Percentiles rank a stretch among this genome's conserved stretches.
Conservation (phyloP, 1,140 invertebrate species). For the Catajapyx aquilonaris region DNA sequence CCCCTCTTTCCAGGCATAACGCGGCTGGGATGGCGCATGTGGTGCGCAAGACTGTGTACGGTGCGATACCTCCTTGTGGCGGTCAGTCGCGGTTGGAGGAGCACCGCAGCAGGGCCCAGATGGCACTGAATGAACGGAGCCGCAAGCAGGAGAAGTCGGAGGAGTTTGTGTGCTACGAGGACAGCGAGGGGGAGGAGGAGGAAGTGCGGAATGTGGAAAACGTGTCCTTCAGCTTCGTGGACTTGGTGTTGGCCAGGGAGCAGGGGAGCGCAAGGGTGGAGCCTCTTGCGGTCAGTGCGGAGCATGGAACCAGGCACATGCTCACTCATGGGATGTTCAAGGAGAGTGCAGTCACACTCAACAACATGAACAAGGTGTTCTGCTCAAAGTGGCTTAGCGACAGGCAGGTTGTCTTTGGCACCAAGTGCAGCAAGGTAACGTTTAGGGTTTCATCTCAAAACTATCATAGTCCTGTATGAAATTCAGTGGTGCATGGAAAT, state of each 20-base stretch:
- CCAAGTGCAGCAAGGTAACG: constrained; percentile 92
- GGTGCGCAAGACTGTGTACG: constrained; percentile 31
- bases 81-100: constrained; percentile 44
- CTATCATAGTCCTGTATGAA: too few relatives aligned
- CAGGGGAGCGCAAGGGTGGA: constrained; percentile 33
- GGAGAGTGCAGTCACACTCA: constrained; percentile 56
- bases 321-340: constrained; percentile 70
- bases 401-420: constrained; percentile 83
- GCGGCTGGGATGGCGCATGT: constrained; percentile 36
- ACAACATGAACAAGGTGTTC: constrained; percentile 88
- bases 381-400: constrained; percentile 90
- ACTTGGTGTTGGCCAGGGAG: constrained; percentile 57
- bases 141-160: constrained; percentile 66
- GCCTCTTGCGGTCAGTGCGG: constrained; percentile 45
- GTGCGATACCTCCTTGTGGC: constrained; percentile 47
- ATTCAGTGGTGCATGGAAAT: too few relatives aligned
- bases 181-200: constrained; percentile 63
- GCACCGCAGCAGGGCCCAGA: constrained; percentile 37
- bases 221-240: constrained; percentile 66
- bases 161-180: constrained; percentile 70
- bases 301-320: constrained; percentile 64
- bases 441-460: too few relatives aligned
- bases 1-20: too few relatives aligned
- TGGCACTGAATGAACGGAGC: constrained; percentile 37
- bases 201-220: constrained; percentile 27